Evolutionary conservation across 2,888 invertebrate genomes (phyloP), one percentile per base, ranked within the genome.

Genomic region (Thalpophila matura): DNA sequence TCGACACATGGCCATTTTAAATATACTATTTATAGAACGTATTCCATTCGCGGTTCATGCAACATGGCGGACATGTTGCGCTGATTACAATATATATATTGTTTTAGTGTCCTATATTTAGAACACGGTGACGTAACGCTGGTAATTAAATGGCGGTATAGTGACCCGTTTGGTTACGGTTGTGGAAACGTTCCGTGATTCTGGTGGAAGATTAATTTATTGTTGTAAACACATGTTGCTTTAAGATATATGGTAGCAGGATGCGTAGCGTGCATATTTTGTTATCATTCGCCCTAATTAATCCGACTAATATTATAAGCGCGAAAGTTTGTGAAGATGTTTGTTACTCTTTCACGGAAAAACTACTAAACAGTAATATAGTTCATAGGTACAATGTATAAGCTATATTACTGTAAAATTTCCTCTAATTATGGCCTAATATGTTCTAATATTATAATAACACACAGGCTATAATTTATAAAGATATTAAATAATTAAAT

Each of bases 91-190:
- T 33, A 33, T 33, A 29, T 72, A 55, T 47, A 75, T 72, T 71
- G 70, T 71, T 61, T 72, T 71, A 50, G 47, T 26, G 45, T 35
- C 31, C 65, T 78, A 78, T 78, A 66, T 75, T 63, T 77, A 75
- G 61, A 49, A 42, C 37, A 14, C 9, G 29, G 16, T 75, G 72
- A 72, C 62, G 59, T 59, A 55, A 68, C 45, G 46, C 16, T 37
- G n/a, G 47, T 46, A 37, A 42, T 68, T 50, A 59, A 37, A 62
- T 65, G 65, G 54, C 50, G 46, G 43, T 46, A 26, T 60, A 50
- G 59, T 74, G 70, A 54, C 65, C 56, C 31, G 47, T 37, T 55
- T 45, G 14, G 37, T 12, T 51, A 42, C 27, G 24, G 16, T 10
- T 47, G 31, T 38, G 54, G 38, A 63, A 62, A 35, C 29, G 57